Conservation (phyloP, 2,113 vertebrate species). For the Chaetorhynchus papuensis region DNA sequence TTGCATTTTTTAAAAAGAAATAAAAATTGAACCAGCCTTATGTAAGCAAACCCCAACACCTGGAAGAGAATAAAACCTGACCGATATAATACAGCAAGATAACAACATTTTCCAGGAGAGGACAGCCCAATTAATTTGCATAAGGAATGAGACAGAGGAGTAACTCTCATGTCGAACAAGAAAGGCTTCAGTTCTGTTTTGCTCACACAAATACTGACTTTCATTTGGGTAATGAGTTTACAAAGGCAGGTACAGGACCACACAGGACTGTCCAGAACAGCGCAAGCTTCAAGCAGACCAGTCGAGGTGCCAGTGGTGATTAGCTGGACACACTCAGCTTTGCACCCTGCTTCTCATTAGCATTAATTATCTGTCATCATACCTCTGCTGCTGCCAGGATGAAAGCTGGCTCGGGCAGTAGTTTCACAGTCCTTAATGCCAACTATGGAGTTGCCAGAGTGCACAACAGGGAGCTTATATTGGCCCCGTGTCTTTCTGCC, state of each 20-base stretch:
- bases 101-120: neutral
- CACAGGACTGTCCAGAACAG: neutral
- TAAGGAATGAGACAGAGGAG: neutral
- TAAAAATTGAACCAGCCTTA: neutral
- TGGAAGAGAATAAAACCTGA: neutral
- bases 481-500: neutral
- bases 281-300: neutral
- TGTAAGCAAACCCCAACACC: neutral
- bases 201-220: neutral
- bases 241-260: neutral
- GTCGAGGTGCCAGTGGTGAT: neutral
- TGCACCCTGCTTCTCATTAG: slow-evolving; percentile 32
- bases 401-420: neutral
- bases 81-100: neutral
- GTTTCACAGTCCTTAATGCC: neutral
- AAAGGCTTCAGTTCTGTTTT: neutral
- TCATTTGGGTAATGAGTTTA: neutral
- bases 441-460: neutral
- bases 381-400: slow-evolving; percentile 32
- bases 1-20: neutral
- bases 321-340: neutral
- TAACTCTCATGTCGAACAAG: accelerated
- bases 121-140: neutral
- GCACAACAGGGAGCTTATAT: neutral
- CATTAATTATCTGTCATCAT: slow-evolving; percentile 9